Percentiles rank a stretch among this genome's conserved stretches.
Conservation (phyloP, 2,113 vertebrate genomes). For the Pholis gunnellus region DNA sequence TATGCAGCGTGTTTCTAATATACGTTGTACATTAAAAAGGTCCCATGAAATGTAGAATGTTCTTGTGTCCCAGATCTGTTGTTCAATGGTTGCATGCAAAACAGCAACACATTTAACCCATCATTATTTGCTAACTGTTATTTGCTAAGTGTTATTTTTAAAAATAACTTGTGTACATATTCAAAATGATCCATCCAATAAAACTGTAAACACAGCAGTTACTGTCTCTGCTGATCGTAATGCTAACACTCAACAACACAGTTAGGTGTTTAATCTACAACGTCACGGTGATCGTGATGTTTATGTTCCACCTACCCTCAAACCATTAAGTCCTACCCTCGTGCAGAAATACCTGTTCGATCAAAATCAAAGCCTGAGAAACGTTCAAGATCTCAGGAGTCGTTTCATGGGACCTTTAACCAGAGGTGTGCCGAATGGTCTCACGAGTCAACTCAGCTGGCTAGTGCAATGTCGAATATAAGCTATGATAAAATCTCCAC, state of each 20-base stretch:
- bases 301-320: background rate
- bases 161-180: background rate
- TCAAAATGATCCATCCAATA: background rate
- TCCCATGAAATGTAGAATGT: slow-evolving; percentile 31
- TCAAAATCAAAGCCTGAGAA: background rate
- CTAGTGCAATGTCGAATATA: slow-evolving; percentile 17
- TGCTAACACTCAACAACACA: background rate
- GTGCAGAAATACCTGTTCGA: background rate
- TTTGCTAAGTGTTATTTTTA: background rate
- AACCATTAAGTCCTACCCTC: background rate
- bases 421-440: slow-evolving; percentile 16
- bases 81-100: background rate
- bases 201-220: background rate
- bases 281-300: background rate
- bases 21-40: slow-evolving; percentile 18
- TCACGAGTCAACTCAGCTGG: slow-evolving; percentile 10
- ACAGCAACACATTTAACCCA: background rate
- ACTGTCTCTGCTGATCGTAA: background rate
- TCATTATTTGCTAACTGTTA: background rate
- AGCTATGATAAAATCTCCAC: slow-evolving; percentile 76
- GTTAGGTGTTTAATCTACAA: background rate
- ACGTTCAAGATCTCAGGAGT: background rate
- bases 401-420: slow-evolving; percentile 40
- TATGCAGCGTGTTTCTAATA: background rate
- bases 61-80: background rate